phyloP scores from a whole-genome alignment of 2,888 invertebrate species.

The Hedya salicella region DNA sequence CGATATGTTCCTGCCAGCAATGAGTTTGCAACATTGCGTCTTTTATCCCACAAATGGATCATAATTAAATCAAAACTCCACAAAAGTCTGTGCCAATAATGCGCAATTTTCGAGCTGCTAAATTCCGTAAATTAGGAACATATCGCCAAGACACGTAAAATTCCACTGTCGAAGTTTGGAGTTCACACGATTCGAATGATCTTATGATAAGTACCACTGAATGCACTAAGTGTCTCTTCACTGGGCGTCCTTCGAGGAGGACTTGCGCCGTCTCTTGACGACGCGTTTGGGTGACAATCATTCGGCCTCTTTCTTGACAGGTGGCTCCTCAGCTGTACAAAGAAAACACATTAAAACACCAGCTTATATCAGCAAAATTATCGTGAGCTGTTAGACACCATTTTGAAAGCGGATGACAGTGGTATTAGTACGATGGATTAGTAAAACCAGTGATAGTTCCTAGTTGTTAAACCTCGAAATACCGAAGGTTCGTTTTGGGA shows the following conservation, averaged over 20 bases:
- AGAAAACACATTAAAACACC: constrained; percentile 7
- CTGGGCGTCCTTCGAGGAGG: constrained; percentile 72
- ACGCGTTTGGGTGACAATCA: constrained; percentile 83
- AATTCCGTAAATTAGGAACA: too few species aligned
- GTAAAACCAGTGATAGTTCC: constrained; percentile 32
- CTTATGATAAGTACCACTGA: constrained; percentile 30
- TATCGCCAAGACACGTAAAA: too few species aligned
- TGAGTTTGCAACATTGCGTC: too few species aligned
- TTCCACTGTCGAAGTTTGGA: not conserved
- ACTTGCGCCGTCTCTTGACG: constrained; percentile 81
- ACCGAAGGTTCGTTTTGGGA: not conserved
- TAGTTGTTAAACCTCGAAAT: not conserved
- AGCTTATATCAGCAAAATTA: not conserved
- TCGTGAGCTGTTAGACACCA: constrained; percentile 34
- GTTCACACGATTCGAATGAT: not conserved
- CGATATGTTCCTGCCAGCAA: too few species aligned
- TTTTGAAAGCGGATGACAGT: constrained; percentile 39
- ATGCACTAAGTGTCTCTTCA: constrained; percentile 50
- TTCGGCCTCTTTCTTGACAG: constrained; percentile 77
- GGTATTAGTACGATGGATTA: constrained; percentile 39
- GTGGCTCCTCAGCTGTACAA: constrained; percentile 73
- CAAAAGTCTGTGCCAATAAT: too few species aligned
- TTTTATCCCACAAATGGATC: too few species aligned
- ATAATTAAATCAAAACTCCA: too few species aligned
- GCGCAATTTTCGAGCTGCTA: too few species aligned